Evolutionary conservation across 2,797 vertebrate species (phyloP).

Genomic region (Masticophis lateralis): DNA sequence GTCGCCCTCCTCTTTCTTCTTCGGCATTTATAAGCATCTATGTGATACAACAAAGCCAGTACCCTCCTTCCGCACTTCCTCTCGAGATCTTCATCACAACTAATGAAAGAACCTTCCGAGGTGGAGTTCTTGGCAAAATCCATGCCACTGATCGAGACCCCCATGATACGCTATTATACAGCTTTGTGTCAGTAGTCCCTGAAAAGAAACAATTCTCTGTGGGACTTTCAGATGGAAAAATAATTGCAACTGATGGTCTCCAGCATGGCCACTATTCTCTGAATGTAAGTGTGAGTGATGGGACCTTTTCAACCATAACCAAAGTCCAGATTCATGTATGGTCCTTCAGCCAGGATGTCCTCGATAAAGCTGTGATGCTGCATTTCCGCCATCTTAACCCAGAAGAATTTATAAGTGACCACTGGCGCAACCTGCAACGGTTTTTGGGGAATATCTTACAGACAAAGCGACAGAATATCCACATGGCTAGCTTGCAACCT

Average conservation of each 20-base stretch:
- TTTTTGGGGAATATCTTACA: slow-evolving; percentile 78
- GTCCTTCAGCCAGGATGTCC: slow-evolving; percentile 73
- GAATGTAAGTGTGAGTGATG: slow-evolving; percentile 88
- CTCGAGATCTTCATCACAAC: slow-evolving; percentile 91
- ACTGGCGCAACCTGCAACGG: slow-evolving; percentile 90
- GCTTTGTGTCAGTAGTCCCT: slow-evolving; percentile 70
- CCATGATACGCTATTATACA: slow-evolving; percentile 83
- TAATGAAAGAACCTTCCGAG: slow-evolving; percentile 75
- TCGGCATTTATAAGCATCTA: slow-evolving; percentile 85
- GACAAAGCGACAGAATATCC: slow-evolving; percentile 79
- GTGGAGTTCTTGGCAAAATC: slow-evolving; percentile 85
- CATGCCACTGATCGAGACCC: slow-evolving; percentile 91
- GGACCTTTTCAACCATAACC: slow-evolving; percentile 79
- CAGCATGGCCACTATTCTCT: slow-evolving; percentile 82
- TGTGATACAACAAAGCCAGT: slow-evolving; percentile 86
- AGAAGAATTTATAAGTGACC: slow-evolving; percentile 89
- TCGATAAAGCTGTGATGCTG: slow-evolving; percentile 83
- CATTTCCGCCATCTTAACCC: slow-evolving; percentile 80
- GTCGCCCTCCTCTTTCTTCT: slow-evolving; percentile 88
- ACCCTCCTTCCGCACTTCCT: slow-evolving; percentile 84
- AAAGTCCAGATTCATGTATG: slow-evolving; percentile 82
- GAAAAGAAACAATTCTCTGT: slow-evolving; percentile 77
- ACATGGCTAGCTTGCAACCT: slow-evolving; percentile 91
- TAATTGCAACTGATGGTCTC: slow-evolving; percentile 80
- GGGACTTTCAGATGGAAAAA: slow-evolving; percentile 80